Evolutionary conservation across 2,888 invertebrate genomes (phyloP).

Genomic region (Xylota segnis): DNA sequence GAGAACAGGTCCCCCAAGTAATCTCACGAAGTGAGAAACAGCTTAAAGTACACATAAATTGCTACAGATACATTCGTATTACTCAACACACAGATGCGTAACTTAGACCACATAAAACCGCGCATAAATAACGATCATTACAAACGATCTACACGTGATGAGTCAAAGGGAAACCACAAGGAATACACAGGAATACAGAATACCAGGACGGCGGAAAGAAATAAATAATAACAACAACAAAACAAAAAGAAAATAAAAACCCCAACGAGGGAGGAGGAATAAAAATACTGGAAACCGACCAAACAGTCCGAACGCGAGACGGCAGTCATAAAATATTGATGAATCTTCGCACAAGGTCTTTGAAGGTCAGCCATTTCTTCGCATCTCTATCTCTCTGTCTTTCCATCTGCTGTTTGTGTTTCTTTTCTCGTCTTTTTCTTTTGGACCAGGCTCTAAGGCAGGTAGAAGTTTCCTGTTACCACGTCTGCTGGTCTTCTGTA

Average conservation of each 20-base stretch:
- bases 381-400: not conserved
- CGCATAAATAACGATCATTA: slow-evolving; percentile 43
- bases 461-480: slow-evolving; percentile 22
- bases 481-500: slow-evolving; percentile 11
- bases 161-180: slow-evolving; percentile 39
- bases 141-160: slow-evolving; percentile 39
- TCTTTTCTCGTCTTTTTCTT: not conserved
- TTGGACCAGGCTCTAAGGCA: slow-evolving; percentile 19
- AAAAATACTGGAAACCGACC: slow-evolving; percentile 14
- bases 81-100: slow-evolving; percentile 27
- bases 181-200: not conserved
- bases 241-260: slow-evolving; percentile 1
- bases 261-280: not conserved
- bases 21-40: slow-evolving; percentile 8
- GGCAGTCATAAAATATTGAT: slow-evolving; percentile 73
- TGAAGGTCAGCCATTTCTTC: slow-evolving; percentile 74
- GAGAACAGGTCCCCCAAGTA: not conserved
- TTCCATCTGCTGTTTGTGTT: not conserved
- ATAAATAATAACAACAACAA: slow-evolving; percentile 7
- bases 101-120: slow-evolving; percentile 28
- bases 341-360: slow-evolving; percentile 77
- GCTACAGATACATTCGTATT: slow-evolving; percentile 30
- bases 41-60: slow-evolving; percentile 26
- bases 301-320: slow-evolving; percentile 16
- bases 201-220: slow-evolving; percentile 11